Evolutionary conservation across 2,888 invertebrate genomes (phyloP).

Genomic region (Sphaerophoria rueppellii): DNA sequence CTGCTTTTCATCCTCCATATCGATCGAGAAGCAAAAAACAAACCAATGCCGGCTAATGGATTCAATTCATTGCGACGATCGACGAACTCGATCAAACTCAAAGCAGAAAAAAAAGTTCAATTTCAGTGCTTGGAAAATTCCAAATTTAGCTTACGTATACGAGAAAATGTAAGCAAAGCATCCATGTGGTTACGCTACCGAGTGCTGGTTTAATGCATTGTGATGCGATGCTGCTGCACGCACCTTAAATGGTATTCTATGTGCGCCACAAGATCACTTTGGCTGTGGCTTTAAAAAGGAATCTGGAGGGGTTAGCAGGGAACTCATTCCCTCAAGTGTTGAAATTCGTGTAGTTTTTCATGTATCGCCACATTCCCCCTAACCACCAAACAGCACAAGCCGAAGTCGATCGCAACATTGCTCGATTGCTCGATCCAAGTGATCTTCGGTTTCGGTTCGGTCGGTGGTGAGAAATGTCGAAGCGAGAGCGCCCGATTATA

Average conservation of each 20-base stretch:
- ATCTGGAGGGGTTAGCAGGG: slow-evolving; percentile 32
- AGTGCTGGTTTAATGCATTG: background rate
- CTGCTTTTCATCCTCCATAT: slow-evolving; percentile 11
- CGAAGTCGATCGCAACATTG: slow-evolving; percentile 28
- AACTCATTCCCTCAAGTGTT: slow-evolving; percentile 71
- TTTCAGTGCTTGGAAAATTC: slow-evolving; percentile 69
- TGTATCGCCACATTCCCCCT: slow-evolving; percentile 39
- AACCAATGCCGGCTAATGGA: slow-evolving; percentile 40
- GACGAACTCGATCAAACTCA: slow-evolving; percentile 62
- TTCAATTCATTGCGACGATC: slow-evolving; percentile 53
- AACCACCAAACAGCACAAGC: slow-evolving; percentile 43
- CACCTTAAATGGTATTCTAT: slow-evolving; percentile 72
- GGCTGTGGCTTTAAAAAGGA: background rate
- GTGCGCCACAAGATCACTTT: slow-evolving; percentile 68
- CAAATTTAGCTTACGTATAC: slow-evolving; percentile 66
- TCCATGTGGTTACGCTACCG: slow-evolving; percentile 56
- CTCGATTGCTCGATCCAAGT: slow-evolving; percentile 2
- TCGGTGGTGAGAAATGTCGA: slow-evolving; percentile 54
- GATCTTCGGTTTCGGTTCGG: slow-evolving; percentile 17
- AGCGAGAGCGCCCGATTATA: background rate
- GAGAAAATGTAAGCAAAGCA: slow-evolving; percentile 62
- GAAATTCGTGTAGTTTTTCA: slow-evolving; percentile 72
- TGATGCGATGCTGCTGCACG: slow-evolving; percentile 59
- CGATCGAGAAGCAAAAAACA: background rate
- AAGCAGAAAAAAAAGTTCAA: slow-evolving; percentile 52